Conservation (phyloP, 2,888 invertebrate genomes). For the Erynnis tages region DNA sequence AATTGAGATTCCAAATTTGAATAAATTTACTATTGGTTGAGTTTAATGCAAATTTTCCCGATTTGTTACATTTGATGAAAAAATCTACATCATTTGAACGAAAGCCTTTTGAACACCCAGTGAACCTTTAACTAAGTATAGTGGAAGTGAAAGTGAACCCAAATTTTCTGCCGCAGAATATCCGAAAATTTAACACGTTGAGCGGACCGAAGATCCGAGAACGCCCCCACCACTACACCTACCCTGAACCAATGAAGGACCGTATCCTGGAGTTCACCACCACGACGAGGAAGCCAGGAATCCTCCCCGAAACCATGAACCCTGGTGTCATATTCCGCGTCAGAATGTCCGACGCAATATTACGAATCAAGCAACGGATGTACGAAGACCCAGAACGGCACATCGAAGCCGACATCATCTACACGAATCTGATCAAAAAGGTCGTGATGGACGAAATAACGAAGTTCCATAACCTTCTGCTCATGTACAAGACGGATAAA, state of each 20-base stretch:
- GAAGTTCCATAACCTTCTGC: constrained; percentile 66
- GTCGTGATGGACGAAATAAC: constrained; percentile 74
- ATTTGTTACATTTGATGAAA: background rate
- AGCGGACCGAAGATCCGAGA: constrained; percentile 66
- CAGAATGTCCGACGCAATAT: constrained; percentile 71
- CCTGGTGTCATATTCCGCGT: constrained; percentile 73
- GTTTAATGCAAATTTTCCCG: too few species aligned
- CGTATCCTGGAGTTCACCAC: constrained; percentile 62
- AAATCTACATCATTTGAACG: background rate
- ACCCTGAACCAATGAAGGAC: constrained; percentile 72
- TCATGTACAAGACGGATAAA: constrained; percentile 74
- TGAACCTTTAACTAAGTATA: background rate
- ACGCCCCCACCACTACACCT: constrained; percentile 67
- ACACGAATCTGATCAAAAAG: constrained; percentile 71
- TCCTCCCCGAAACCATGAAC: constrained; percentile 72
- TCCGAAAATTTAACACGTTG: constrained; percentile 53
- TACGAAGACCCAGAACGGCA: constrained; percentile 73
- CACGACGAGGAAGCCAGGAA: constrained; percentile 59
- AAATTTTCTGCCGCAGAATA: constrained; percentile 58
- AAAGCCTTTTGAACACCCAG: background rate
- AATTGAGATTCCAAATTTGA: too few species aligned
- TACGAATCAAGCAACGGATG: constrained; percentile 72
- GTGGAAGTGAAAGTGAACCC: background rate
- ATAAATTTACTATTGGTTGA: too few species aligned
- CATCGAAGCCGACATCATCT: constrained; percentile 73